phyloP scores from a whole-genome alignment of 2,797 vertebrate genomes.

The Dicrostonyx torquatus region DNA sequence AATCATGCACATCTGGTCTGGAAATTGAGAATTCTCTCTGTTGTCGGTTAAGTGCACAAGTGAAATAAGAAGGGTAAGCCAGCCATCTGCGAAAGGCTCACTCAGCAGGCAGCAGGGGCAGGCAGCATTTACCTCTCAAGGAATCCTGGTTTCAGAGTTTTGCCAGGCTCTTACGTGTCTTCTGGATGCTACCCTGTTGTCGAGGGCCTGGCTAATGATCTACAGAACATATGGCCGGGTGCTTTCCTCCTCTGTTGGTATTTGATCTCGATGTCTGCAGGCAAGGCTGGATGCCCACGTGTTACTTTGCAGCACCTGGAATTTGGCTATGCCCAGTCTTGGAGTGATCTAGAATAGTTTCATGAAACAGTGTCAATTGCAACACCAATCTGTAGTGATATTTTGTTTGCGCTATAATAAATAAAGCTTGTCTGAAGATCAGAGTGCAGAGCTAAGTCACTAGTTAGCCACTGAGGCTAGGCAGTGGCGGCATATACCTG shows the following conservation, averaged over 20 bases:
- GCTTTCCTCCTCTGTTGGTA: slow-evolving; percentile 32
- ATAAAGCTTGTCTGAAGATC: too few relatives aligned
- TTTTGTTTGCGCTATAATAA: too few relatives aligned
- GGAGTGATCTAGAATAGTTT: not conserved
- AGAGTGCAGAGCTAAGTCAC: too few relatives aligned
- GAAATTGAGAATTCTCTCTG: slow-evolving; percentile 62
- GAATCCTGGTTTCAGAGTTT: slow-evolving; percentile 48
- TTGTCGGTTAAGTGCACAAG: slow-evolving; percentile 45
- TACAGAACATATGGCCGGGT: slow-evolving; percentile 22
- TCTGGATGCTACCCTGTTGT: not conserved
- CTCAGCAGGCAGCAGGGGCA: not conserved
- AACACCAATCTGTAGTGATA: not conserved
- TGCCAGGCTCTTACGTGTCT: slow-evolving; percentile 32
- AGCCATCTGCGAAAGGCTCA: slow-evolving; percentile 66
- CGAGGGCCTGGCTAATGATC: slow-evolving; percentile 58
- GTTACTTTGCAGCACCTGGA: slow-evolving; percentile 11
- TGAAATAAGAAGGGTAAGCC: slow-evolving; percentile 61
- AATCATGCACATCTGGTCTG: slow-evolving; percentile 65
- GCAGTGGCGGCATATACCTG: too few relatives aligned
- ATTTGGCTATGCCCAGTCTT: not conserved
- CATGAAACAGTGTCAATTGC: not conserved
- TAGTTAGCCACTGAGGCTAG: too few relatives aligned
- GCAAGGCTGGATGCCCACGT: not conserved
- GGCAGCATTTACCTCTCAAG: slow-evolving; percentile 40
- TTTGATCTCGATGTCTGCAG: slow-evolving; percentile 27